Conservation (phyloP, 2,113 vertebrate genomes). For the rabbit (Oryctolagus cuniculus) region DNA sequence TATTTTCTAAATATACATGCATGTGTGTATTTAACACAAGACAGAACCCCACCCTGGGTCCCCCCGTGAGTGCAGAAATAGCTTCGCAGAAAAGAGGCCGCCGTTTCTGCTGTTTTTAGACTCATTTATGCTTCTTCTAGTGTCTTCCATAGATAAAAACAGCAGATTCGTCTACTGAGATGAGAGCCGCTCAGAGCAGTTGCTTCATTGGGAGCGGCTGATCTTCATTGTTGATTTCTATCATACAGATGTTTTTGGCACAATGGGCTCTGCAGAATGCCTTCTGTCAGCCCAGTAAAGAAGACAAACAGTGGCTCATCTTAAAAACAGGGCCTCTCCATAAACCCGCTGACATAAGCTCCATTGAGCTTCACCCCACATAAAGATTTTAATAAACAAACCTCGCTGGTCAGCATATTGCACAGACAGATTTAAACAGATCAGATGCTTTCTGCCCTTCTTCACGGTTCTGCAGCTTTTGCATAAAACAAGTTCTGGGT, state of each 20-base stretch:
- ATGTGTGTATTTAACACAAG: background rate
- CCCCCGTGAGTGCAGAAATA: constrained; percentile 28
- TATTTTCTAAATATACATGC: background rate
- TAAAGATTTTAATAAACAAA: constrained; percentile 77
- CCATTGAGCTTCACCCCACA: constrained; percentile 63
- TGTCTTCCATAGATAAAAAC: constrained; percentile 73
- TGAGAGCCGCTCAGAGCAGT: constrained; percentile 64
- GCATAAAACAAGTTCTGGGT: constrained; percentile 58
- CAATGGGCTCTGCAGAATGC: constrained; percentile 65
- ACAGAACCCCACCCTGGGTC: background rate
- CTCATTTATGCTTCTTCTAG: constrained; percentile 40
- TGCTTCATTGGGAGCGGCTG: constrained; percentile 68
- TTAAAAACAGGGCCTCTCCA: constrained; percentile 62
- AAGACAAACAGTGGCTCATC: constrained; percentile 75
- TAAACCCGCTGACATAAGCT: constrained; percentile 75
- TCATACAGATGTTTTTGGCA: constrained; percentile 78
- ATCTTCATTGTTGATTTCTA: constrained; percentile 71
- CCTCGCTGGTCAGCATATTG: constrained; percentile 73
- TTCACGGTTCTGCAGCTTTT: constrained; percentile 57
- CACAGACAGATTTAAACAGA: constrained; percentile 61
- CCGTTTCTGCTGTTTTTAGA: constrained; percentile 55
- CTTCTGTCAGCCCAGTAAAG: constrained; percentile 70
- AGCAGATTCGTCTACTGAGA: constrained; percentile 76
- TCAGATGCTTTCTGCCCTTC: constrained; percentile 41
- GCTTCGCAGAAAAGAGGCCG: constrained; percentile 37